Percentiles rank a stretch among this genome's conserved stretches.
Evolutionary conservation across 2,113 vertebrate species (phyloP).

Genomic region (Calypte anna): DNA sequence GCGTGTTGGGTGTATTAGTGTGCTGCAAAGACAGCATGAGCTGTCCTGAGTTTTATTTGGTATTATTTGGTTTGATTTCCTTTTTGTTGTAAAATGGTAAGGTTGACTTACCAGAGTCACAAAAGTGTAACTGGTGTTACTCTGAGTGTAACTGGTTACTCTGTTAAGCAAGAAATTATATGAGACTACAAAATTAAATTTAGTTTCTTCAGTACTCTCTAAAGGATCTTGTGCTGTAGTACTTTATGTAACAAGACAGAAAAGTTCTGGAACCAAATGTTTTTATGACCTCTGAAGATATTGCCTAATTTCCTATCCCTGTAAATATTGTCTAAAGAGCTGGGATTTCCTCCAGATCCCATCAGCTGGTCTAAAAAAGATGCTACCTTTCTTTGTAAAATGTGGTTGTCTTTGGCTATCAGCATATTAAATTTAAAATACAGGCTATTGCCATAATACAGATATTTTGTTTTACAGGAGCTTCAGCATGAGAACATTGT

Average conservation of each 20-base stretch:
- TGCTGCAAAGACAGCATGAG: neutral
- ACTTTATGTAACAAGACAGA: slow-evolving; percentile 3
- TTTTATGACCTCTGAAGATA: slow-evolving; percentile 3
- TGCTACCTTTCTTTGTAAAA: neutral
- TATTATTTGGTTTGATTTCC: neutral
- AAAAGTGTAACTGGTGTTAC: too few species aligned
- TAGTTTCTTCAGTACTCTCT: neutral
- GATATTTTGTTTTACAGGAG: slow-evolving; percentile 81
- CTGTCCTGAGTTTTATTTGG: neutral
- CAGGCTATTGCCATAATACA: neutral
- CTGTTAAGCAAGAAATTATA: neutral
- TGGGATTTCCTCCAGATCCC: neutral
- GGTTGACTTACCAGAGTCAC: neutral
- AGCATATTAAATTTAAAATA: neutral
- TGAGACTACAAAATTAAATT: neutral
- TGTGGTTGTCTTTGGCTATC: neutral
- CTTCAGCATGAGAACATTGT: slow-evolving; percentile 99
- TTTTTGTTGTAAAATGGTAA: neutral
- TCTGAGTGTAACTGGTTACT: neutral
- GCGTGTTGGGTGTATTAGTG: neutral
- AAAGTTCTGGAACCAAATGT: neutral
- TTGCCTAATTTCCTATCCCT: neutral
- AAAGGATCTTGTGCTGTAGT: neutral
- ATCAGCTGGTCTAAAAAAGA: neutral
- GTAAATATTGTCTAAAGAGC: neutral